Conservation (phyloP, 2,113 vertebrate species). For the Pelmatolapia mariae region DNA sequence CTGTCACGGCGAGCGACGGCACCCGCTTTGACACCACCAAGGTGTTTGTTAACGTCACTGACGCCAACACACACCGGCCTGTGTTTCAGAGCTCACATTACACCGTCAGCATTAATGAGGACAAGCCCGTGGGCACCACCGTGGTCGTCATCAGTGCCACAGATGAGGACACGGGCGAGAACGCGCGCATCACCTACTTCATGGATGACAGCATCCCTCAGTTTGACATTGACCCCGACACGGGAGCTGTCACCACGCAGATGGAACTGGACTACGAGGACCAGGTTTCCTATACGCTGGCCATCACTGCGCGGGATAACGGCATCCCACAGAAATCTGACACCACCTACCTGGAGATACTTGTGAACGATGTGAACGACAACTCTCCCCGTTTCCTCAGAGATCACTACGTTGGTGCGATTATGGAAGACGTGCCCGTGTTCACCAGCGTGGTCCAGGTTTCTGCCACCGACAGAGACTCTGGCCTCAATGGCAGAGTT, state of each 20-base stretch:
- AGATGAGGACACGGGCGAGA: constrained; percentile 91
- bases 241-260: constrained; percentile 88
- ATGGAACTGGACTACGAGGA: constrained; percentile 95
- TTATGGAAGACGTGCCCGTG: constrained; percentile 88
- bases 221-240: constrained; percentile 84
- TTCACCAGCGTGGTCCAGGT: constrained; percentile 93
- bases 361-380: constrained; percentile 93
- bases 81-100: constrained; percentile 98
- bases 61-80: constrained; percentile 92
- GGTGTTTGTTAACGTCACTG: constrained; percentile 88
- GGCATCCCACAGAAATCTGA: constrained; percentile 97
- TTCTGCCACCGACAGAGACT: constrained; percentile 89
- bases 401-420: constrained; percentile 83
- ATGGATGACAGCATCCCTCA: constrained; percentile 99
- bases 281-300: constrained; percentile 92
- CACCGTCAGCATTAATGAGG: constrained; percentile 89
- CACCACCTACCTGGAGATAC: constrained; percentile 95
- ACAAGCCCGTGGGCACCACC: constrained; percentile 81
- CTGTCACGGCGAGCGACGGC: constrained; percentile 84
- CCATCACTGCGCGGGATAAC: constrained; percentile 91
- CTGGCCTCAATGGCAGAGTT: constrained; percentile 85
- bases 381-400: constrained; percentile 88
- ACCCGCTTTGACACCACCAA: constrained; percentile 83
- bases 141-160: constrained; percentile 95
- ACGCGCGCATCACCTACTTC: constrained; percentile 89